Evolutionary conservation across 2,113 vertebrate genomes (phyloP), one percentile per base, ranked within the genome.

Genomic region (Notothenia coriiceps): DNA sequence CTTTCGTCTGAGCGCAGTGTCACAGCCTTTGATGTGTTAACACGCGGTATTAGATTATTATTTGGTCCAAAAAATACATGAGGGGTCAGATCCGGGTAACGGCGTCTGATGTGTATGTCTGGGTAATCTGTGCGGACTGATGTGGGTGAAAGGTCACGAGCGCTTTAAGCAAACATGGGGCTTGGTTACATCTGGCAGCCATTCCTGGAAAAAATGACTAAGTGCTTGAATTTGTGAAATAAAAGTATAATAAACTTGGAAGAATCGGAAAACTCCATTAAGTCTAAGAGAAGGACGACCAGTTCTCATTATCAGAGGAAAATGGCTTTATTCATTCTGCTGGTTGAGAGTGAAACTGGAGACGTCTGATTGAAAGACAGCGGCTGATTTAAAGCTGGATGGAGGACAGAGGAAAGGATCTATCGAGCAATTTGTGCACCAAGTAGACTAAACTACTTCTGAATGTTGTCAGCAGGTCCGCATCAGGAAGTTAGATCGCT

Each of bases 371-470:
- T 67, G 57, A 46, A 50, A 80, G 68, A 73, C 62, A 74, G 55
- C 66, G 54, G 57, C 60, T 20, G 62, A 70, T 79, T 74, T 49
- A 51, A 44, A 62, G 50, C 8, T 43, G 17, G 65, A 55, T 40
- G 22, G 20, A n/a, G 70, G 57, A 66, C 35, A 22, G 40, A 59
- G 56, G 70, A 68, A 52, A 70, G 35, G 20, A 93, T 91, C 86
- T 88, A 61, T 73, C 64, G 56, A 83, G 80, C 78, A 82, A 89
- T 91, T 90, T 74, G 12, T 84, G 82, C 80, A 77, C 72, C 84
- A 94, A 94, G 94, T 83, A 88, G 75, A 68, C 67, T 3, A 93
- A 94, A 94, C 88, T 93, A 89, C 83, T 94, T 92, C 90, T 69
- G 82, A 89, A 94, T 93, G 92, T 90, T 79, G 80, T 85, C 79